Evolutionary conservation across 2,888 invertebrate genomes (phyloP), one percentile per base, ranked within the genome.

Genomic region (Drosophila mimetica): DNA sequence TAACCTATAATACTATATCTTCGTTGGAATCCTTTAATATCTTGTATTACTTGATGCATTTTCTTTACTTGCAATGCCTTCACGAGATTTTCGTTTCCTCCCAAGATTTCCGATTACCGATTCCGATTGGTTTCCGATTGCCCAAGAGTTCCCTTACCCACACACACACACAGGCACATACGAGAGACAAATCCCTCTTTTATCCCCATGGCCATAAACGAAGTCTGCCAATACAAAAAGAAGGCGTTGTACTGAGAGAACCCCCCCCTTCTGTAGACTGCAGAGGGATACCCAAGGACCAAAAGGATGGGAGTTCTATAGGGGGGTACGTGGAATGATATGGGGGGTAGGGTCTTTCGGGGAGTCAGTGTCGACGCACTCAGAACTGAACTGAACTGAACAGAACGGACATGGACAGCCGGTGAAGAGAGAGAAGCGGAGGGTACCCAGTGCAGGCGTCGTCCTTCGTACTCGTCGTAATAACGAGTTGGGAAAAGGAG

Each of bases 291-390:
- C 30, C 66, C 42, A 14, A 42, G 22, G 42, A 42, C 22, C 42
- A 42, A 14, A 25, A 11, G 30, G 46, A 28, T 46, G 46, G 46
- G 46, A 46, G 16, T 16, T 46, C 14, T 8, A 42, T 8, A 25
- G 1, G 5, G n/a, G 41, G 16, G 14, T 25, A 4, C 16, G 1
- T 11, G 28, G 30, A n/a, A n/a, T n/a, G n/a, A n/a, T 30, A 11
- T 30, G 9, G 11, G 2, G 11, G 2, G 25, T 30, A 5, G 6
- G 32, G 14, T 34, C 34, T 41, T 37, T 42, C 48, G 28, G 51
- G 52, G 44, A 75, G 75, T 72, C 79, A 77, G 86, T 88, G 88
- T 85, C 85, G 88, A 85, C 85, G 80, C 88, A 86, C 88, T 85
- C 44, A 44, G 28, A 60, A 71, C 71, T 48, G 69, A 60, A 69